Evolutionary conservation across 2,888 invertebrate species (phyloP).

Genomic region (Creontiades dilutus): DNA sequence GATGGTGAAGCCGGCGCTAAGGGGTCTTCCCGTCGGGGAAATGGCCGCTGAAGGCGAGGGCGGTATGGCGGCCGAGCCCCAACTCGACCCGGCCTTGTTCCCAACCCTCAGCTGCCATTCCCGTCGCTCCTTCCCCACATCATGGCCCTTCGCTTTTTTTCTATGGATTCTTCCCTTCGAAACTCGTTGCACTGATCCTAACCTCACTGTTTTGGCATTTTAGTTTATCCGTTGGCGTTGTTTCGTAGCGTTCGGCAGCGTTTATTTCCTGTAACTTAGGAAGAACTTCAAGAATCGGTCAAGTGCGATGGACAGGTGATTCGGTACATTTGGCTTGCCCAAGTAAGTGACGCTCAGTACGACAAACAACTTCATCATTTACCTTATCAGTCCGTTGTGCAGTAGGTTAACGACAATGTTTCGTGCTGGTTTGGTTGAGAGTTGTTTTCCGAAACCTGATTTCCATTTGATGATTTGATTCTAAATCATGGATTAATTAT

Average conservation of each 20-base stretch:
- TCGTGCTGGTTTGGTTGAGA: too few relatives aligned
- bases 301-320: too few relatives aligned
- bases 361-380: too few relatives aligned
- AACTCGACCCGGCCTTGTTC: slow-evolving; percentile 31
- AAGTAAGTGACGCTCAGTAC: too few relatives aligned
- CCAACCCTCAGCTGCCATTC: slow-evolving; percentile 35
- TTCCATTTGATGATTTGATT: too few relatives aligned
- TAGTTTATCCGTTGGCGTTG: background rate
- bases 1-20: background rate
- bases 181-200: slow-evolving; percentile 24
- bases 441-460: too few relatives aligned
- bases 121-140: slow-evolving; percentile 50
- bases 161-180: slow-evolving; percentile 7
- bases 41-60: slow-evolving; percentile 50
- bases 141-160: slow-evolving; percentile 23
- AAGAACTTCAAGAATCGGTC: too few relatives aligned
- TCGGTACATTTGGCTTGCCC: too few relatives aligned
- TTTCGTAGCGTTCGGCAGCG: background rate
- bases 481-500: too few relatives aligned
- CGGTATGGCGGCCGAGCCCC: slow-evolving; percentile 63
- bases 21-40: slow-evolving; percentile 58
- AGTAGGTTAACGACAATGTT: too few relatives aligned
- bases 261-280: too few relatives aligned
- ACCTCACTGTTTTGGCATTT: background rate
- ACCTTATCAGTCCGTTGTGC: too few relatives aligned